phyloP scores from a whole-genome alignment of 2,888 invertebrate genomes.

The Ommatoiulus sabulosus region DNA sequence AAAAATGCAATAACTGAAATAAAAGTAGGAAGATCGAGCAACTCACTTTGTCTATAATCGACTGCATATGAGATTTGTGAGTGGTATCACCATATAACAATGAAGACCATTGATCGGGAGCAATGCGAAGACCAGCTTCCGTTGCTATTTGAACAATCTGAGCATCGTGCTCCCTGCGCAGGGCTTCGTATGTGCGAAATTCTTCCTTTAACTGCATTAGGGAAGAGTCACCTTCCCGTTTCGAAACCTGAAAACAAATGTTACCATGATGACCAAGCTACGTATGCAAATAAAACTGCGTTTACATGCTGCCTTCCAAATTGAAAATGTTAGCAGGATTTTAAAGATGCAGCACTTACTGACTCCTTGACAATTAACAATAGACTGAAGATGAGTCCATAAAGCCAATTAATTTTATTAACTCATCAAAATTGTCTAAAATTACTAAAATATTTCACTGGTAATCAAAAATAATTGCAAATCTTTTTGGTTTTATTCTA shows the following conservation, averaged over 20 bases:
- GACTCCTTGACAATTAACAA: too few relatives aligned
- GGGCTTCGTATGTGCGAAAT: constrained; percentile 92
- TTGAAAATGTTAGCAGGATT: too few relatives aligned
- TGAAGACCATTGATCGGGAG: constrained; percentile 98
- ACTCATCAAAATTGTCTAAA: too few relatives aligned
- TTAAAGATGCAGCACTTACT: too few relatives aligned
- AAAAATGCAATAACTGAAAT: background rate
- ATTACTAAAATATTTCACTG: too few relatives aligned
- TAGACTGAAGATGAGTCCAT: too few relatives aligned
- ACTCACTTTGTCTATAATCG: constrained; percentile 70
- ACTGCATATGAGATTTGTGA: constrained; percentile 98
- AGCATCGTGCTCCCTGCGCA: constrained; percentile 95
- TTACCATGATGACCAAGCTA: background rate
- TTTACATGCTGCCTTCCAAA: too few relatives aligned
- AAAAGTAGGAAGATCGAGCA: background rate
- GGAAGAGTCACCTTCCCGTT: constrained; percentile 95
- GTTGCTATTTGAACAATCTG: constrained; percentile 99
- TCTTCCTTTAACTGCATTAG: constrained; percentile 98
- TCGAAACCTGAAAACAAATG: constrained; percentile 78
- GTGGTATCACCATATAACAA: constrained; percentile 93
- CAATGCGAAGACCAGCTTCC: constrained; percentile 95
- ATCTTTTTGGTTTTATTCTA: too few relatives aligned
- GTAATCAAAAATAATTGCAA: too few relatives aligned
- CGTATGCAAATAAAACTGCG: background rate
- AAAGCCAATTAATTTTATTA: too few relatives aligned